Conservation (phyloP, 2,888 invertebrate species). For the Cerceris rybyensis region DNA sequence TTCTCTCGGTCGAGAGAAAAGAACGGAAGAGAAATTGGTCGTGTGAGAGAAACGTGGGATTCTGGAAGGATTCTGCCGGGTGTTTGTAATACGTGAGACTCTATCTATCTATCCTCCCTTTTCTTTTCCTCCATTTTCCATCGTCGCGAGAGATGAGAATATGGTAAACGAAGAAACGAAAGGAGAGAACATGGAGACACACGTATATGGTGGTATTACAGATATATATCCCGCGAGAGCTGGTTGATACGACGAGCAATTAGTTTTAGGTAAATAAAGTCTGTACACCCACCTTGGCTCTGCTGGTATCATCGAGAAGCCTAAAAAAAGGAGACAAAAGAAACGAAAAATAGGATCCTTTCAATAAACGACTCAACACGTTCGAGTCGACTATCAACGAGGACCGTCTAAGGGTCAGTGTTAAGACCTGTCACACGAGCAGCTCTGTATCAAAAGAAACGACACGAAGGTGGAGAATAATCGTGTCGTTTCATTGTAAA, state of each 20-base stretch:
- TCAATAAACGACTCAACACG: slow-evolving; percentile 14
- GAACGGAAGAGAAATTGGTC: slow-evolving; percentile 35
- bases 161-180: slow-evolving; percentile 14
- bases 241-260: slow-evolving; percentile 67
- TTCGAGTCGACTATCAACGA: slow-evolving; percentile 37
- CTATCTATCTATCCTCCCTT: slow-evolving; percentile 25
- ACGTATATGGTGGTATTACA: slow-evolving; percentile 17
- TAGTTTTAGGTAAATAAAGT: slow-evolving; percentile 73
- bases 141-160: slow-evolving; percentile 10
- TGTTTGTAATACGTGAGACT: slow-evolving; percentile 1
- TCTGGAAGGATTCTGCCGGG: no score
- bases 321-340: slow-evolving; percentile 58
- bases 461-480: slow-evolving; percentile 3
- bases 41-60: slow-evolving; percentile 35
- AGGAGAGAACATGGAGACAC: slow-evolving; percentile 32
- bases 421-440: slow-evolving; percentile 54
- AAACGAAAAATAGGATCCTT: slow-evolving; percentile 8
- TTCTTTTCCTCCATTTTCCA: not conserved
- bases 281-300: slow-evolving; percentile 76
- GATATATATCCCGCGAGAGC: slow-evolving; percentile 16
- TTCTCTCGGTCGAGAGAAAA: slow-evolving; percentile 25
- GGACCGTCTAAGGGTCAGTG: slow-evolving; percentile 72
- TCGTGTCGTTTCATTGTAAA: slow-evolving; percentile 18
- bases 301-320: slow-evolving; percentile 70
- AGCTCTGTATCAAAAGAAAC: slow-evolving; percentile 9